phyloP scores from a whole-genome alignment of 1,140 invertebrate species.

The Drosophila subobscura region DNA sequence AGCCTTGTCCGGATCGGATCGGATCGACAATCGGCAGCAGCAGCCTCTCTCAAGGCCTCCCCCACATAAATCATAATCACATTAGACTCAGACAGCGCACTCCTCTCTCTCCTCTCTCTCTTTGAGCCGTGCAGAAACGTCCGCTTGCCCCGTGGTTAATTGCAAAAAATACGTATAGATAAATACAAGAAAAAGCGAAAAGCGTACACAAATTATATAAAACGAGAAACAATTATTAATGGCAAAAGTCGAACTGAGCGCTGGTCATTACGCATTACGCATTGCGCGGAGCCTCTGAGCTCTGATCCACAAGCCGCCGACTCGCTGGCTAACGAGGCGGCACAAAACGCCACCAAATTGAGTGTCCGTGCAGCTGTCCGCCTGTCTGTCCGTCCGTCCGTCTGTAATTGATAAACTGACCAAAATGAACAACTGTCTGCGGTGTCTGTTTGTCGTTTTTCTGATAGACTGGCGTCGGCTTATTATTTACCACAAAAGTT shows the following conservation, averaged over 20 bases:
- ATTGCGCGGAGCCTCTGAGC: no score
- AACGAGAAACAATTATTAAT: slow-evolving; percentile 67
- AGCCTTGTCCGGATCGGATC: slow-evolving; percentile 40
- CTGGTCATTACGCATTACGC: slow-evolving; percentile 37
- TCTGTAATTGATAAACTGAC: slow-evolving; percentile 76
- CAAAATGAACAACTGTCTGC: slow-evolving; percentile 50
- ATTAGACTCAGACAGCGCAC: slow-evolving; percentile 48
- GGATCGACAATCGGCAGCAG: slow-evolving; percentile 32
- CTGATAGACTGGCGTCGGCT: slow-evolving; percentile 25
- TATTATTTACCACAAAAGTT: slow-evolving; percentile 39
- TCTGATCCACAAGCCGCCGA: slow-evolving; percentile 16
- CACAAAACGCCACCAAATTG: slow-evolving; percentile 69
- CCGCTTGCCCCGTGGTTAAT: slow-evolving; percentile 51
- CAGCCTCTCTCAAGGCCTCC: slow-evolving; percentile 60
- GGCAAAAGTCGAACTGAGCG: slow-evolving; percentile 55
- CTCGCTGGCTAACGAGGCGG: slow-evolving; percentile 64
- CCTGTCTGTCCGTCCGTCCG: slow-evolving; percentile 28
- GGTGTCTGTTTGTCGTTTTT: slow-evolving; percentile 33
- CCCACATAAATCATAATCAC: slow-evolving; percentile 75
- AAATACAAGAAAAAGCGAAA: slow-evolving; percentile 27
- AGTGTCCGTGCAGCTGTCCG: slow-evolving; percentile 33
- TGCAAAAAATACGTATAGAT: slow-evolving; percentile 25
- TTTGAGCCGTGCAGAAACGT: slow-evolving; percentile 43
- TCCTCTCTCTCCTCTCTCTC: neutral
- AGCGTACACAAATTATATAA: slow-evolving; percentile 69